A percentile compares a stretch with the other conserved stretches of the same genome.
phyloP scores from a whole-genome alignment of 2,888 invertebrate genomes.

The Pyrgus malvae region DNA sequence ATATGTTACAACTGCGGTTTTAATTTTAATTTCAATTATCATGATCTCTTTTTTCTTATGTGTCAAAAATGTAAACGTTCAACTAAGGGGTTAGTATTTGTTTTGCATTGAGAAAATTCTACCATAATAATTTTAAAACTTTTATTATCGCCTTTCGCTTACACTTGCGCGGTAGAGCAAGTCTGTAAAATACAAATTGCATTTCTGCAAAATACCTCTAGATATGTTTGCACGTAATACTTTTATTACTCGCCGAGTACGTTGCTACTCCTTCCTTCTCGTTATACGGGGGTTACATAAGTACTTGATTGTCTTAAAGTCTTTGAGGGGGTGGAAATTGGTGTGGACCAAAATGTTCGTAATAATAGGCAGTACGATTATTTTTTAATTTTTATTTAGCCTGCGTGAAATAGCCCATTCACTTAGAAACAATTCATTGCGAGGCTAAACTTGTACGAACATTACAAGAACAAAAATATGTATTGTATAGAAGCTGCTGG shows the following conservation, averaged over 20 bases:
- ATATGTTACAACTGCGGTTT: too few relatives aligned
- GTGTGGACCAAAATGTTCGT: neutral
- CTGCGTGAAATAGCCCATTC: too few relatives aligned
- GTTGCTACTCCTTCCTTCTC: neutral
- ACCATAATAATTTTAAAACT: too few relatives aligned
- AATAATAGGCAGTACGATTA: neutral
- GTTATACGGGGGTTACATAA: neutral
- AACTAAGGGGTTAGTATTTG: too few relatives aligned
- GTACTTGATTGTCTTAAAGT: constrained; percentile 15
- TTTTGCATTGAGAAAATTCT: too few relatives aligned
- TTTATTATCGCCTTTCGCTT: neutral
- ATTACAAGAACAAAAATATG: too few relatives aligned
- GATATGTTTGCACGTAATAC: constrained; percentile 8
- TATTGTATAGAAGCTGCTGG: too few relatives aligned
- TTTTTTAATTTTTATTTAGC: neutral
- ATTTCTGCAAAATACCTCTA: constrained; percentile 2
- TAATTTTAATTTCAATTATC: too few relatives aligned
- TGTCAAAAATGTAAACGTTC: too few relatives aligned
- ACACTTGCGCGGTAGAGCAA: neutral
- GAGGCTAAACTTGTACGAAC: too few relatives aligned
- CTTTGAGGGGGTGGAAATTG: neutral
- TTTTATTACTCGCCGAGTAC: constrained; percentile 3
- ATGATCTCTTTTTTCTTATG: too few relatives aligned
- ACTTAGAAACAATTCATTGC: too few relatives aligned
- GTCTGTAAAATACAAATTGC: neutral